phyloP scores from a whole-genome alignment of 2,113 vertebrate genomes.

The Atherinomorus stipes region DNA sequence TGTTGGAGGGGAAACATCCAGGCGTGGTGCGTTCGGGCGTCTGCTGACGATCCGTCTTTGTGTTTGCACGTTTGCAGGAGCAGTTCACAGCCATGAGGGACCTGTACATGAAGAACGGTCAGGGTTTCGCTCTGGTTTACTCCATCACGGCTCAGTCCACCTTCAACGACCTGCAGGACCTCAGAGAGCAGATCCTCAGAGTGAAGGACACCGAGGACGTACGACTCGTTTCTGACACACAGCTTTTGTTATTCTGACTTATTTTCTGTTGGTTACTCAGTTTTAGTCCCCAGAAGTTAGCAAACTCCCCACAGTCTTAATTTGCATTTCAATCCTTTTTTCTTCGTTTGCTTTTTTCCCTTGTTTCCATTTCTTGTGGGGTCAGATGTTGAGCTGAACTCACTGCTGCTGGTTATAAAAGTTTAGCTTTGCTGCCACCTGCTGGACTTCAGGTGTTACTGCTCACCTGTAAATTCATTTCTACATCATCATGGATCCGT shows the following conservation, averaged over 20 bases:
- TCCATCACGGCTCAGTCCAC: constrained; percentile 80
- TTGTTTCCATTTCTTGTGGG: too few relatives aligned
- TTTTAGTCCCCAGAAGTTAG: too few relatives aligned
- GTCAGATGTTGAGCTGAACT: too few relatives aligned
- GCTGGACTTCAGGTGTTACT: not conserved
- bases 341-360: too few relatives aligned
- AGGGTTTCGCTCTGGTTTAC: constrained; percentile 80
- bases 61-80: constrained; percentile 56
- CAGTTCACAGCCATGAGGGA: constrained; percentile 81
- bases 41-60: not conserved
- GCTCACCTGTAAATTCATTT: too few relatives aligned
- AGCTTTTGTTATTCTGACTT: too few relatives aligned
- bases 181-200: constrained; percentile 77
- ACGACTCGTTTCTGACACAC: constrained; percentile 15
- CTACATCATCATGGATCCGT: too few relatives aligned
- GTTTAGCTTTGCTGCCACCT: constrained; percentile 16
- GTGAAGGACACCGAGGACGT: constrained; percentile 80
- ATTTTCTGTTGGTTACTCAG: too few relatives aligned
- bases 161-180: constrained; percentile 79
- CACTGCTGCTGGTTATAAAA: too few relatives aligned
- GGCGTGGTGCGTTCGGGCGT: not conserved
- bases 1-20: too few relatives aligned
- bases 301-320: too few relatives aligned
- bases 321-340: too few relatives aligned
- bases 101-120: constrained; percentile 81